Percentiles rank a stretch among this genome's conserved stretches.
phyloP scores from a whole-genome alignment of 2,797 vertebrate species.

The Thalassophryne amazonica region DNA sequence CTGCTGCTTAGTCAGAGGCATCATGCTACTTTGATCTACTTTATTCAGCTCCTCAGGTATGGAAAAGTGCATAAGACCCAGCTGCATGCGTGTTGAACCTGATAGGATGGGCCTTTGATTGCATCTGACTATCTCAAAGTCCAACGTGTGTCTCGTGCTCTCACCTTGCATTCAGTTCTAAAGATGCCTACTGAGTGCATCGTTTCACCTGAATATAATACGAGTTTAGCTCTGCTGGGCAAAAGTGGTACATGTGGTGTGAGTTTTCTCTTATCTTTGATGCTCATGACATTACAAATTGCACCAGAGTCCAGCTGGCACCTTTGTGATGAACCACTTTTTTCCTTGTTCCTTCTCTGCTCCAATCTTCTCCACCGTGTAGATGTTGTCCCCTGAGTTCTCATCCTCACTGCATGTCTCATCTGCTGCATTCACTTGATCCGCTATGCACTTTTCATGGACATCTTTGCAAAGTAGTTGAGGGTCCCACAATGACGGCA shows the following conservation, averaged over 20 bases:
- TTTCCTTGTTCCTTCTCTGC: too few relatives aligned
- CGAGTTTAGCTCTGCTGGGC: slow-evolving; percentile 14
- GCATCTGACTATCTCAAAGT: slow-evolving; percentile 11
- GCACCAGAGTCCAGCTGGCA: too few relatives aligned
- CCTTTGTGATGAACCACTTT: slow-evolving; percentile 9
- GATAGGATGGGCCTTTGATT: slow-evolving; percentile 11
- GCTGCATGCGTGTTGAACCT: slow-evolving; percentile 8
- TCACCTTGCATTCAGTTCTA: slow-evolving; percentile 8
- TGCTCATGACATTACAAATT: too few relatives aligned
- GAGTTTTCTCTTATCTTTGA: too few relatives aligned
- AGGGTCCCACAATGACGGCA: too few relatives aligned
- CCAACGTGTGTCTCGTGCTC: slow-evolving; percentile 3
- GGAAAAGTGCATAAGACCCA: too few relatives aligned
- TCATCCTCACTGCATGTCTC: too few relatives aligned
- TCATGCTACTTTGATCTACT: background rate
- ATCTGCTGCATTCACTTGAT: too few relatives aligned
- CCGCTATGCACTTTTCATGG: too few relatives aligned
- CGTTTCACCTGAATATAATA: slow-evolving; percentile 1
- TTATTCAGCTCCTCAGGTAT: slow-evolving; percentile 7
- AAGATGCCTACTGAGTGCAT: slow-evolving; percentile 8
- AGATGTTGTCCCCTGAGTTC: too few relatives aligned
- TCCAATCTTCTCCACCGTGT: too few relatives aligned
- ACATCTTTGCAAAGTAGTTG: too few relatives aligned
- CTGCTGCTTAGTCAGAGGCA: background rate
- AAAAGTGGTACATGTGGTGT: background rate